Conservation (phyloP, 2,888 invertebrate species). For the Chymomyza amoena region DNA sequence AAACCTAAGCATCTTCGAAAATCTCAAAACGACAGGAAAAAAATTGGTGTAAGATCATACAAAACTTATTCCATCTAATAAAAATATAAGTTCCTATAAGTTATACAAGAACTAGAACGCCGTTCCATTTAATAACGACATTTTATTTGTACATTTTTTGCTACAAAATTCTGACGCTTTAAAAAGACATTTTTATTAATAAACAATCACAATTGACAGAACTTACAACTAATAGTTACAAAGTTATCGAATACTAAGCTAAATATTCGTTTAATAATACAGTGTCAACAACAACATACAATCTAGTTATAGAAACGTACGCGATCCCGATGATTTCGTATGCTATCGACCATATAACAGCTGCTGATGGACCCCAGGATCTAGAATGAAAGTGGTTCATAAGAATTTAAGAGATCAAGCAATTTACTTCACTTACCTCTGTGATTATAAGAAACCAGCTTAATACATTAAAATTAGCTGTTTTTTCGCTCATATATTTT, state of each 20-base stretch:
- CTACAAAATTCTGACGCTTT: background rate
- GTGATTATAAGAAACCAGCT: conserved; percentile 68
- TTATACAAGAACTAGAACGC: too few species aligned
- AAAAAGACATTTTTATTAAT: conserved; percentile 7
- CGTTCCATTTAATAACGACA: too few species aligned
- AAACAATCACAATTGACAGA: conserved; percentile 6
- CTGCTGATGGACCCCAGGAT: conserved; percentile 67
- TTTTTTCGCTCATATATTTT: conserved; percentile 63
- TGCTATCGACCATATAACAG: conserved; percentile 71
- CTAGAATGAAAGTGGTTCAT: conserved; percentile 38
- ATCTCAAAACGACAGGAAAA: too few species aligned
- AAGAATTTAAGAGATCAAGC: background rate
- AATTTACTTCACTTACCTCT: conserved; percentile 50
- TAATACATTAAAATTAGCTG: conserved; percentile 62
- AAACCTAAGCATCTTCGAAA: too few species aligned
- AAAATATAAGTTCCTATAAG: too few species aligned
- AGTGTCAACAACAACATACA: conserved; percentile 14
- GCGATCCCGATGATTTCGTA: conserved; percentile 72
- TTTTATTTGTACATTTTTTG: too few species aligned
- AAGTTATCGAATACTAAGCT: conserved; percentile 17
- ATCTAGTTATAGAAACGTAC: conserved; percentile 70
- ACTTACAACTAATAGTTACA: conserved; percentile 7
- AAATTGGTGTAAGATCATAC: too few species aligned
- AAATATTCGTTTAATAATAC: conserved; percentile 37
- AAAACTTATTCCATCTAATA: too few species aligned